These are phyloP conservation scores for Sarcophaga variegata DNA, from an alignment of 2,888 invertebrate species.

Conservation along the genomic window DNA sequence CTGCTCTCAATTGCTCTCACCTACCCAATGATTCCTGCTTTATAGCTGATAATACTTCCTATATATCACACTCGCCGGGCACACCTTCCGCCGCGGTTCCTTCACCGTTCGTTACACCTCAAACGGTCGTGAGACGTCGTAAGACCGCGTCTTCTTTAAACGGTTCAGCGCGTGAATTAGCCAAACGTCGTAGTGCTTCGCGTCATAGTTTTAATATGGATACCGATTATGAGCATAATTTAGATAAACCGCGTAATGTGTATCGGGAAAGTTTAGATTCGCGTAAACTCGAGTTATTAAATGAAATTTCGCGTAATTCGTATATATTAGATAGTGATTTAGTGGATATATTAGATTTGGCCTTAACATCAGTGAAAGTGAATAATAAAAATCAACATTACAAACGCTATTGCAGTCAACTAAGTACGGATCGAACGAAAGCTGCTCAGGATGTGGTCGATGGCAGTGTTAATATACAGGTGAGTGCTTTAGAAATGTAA, in stretches of 20 bases:
- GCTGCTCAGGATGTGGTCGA: slow-evolving; percentile 66
- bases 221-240: slow-evolving; percentile 79
- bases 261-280: slow-evolving; percentile 81
- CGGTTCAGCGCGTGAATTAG: slow-evolving; percentile 70
- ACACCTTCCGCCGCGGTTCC: slow-evolving; percentile 60
- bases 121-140: slow-evolving; percentile 76
- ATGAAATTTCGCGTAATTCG: slow-evolving; percentile 79
- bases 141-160: slow-evolving; percentile 70
- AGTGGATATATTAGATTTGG: slow-evolving; percentile 78
- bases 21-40: slow-evolving; percentile 36
- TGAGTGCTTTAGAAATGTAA: slow-evolving; percentile 61
- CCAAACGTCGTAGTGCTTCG: slow-evolving; percentile 71
- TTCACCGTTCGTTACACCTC: slow-evolving; percentile 67
- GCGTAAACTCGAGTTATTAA: slow-evolving; percentile 78
- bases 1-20: slow-evolving; percentile 38
- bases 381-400: slow-evolving; percentile 60
- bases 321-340: slow-evolving; percentile 76
- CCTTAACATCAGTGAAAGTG: slow-evolving; percentile 74
- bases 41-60: slow-evolving; percentile 58
- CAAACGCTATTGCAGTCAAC: slow-evolving; percentile 52
- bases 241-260: slow-evolving; percentile 80
- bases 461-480: slow-evolving; percentile 72
- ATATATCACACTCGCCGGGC: slow-evolving; percentile 59
- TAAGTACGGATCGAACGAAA: slow-evolving; percentile 52
- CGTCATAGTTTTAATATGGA: slow-evolving; percentile 75